phyloP scores from a whole-genome alignment of 2,113 vertebrate species.

The Fukomys damarensis region DNA sequence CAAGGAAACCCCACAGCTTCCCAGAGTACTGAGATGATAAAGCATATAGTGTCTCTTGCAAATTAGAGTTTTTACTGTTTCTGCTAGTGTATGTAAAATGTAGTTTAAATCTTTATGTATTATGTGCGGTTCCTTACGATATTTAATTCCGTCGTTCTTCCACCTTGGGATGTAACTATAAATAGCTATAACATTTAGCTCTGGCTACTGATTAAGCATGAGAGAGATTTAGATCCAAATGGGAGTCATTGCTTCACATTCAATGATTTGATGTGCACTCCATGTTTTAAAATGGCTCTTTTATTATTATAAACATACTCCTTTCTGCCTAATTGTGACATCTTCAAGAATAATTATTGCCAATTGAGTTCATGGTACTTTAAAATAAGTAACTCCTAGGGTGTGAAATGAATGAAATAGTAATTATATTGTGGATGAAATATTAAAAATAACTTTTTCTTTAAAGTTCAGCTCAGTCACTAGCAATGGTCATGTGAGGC shows the following conservation, averaged over 20 bases:
- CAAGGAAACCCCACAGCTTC: neutral
- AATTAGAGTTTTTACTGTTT: neutral
- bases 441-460: neutral
- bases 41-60: neutral
- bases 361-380: conserved; percentile 55
- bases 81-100: neutral
- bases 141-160: conserved; percentile 66
- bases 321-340: conserved; percentile 75
- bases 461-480: conserved; percentile 48
- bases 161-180: conserved; percentile 75
- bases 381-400: conserved; percentile 70
- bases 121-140: conserved; percentile 76
- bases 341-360: conserved; percentile 69
- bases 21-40: neutral
- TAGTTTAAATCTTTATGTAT: conserved; percentile 74
- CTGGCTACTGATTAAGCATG: conserved; percentile 66
- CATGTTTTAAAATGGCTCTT: conserved; percentile 67
- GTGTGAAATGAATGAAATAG: conserved; percentile 63
- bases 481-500: neutral
- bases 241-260: conserved; percentile 74
- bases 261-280: conserved; percentile 69
- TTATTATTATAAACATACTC: conserved; percentile 72
- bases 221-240: conserved; percentile 78
- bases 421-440: conserved; percentile 58
- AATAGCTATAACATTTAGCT: conserved; percentile 77